These are phyloP conservation scores for Lateolabrax maculatus DNA, from an alignment of 2,797 vertebrate genomes.

Conservation along the genomic window DNA sequence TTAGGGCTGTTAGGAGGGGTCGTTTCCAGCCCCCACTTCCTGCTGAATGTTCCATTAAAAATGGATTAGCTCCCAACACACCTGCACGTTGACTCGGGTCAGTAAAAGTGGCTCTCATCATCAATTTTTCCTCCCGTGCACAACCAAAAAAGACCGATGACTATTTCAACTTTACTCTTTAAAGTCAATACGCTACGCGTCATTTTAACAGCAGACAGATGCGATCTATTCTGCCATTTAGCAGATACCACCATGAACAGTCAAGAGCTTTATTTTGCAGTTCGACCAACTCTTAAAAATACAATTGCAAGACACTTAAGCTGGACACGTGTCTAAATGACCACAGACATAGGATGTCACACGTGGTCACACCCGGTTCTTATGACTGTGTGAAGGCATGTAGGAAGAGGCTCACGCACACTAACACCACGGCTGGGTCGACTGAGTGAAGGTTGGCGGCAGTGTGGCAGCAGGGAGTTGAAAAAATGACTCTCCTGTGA, in stretches of 20 bases:
- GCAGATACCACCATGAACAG: no score
- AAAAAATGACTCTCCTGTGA: constrained; percentile 32
- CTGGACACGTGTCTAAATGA: background rate
- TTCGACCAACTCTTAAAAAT: no score
- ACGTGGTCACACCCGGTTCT: no score
- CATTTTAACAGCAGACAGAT: no score
- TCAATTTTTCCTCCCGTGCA: no score
- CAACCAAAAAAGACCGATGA: no score
- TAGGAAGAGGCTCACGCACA: background rate
- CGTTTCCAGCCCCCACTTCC: constrained; percentile 60
- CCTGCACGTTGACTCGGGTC: constrained; percentile 49
- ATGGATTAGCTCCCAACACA: constrained; percentile 62
- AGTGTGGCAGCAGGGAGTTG: constrained; percentile 11
- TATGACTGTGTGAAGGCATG: background rate
- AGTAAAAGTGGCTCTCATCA: constrained; percentile 24
- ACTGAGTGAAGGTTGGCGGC: constrained; percentile 31
- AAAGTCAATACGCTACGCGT: no score
- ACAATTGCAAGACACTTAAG: no score
- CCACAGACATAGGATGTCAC: background rate
- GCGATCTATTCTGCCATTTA: no score
- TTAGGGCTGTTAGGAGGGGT: constrained; percentile 51
- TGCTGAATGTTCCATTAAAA: constrained; percentile 73
- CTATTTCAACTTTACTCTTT: no score
- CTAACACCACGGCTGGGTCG: background rate
- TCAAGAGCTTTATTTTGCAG: no score